phyloP scores from a whole-genome alignment of 2,888 invertebrate genomes.

The Penaeus monodon region DNA sequence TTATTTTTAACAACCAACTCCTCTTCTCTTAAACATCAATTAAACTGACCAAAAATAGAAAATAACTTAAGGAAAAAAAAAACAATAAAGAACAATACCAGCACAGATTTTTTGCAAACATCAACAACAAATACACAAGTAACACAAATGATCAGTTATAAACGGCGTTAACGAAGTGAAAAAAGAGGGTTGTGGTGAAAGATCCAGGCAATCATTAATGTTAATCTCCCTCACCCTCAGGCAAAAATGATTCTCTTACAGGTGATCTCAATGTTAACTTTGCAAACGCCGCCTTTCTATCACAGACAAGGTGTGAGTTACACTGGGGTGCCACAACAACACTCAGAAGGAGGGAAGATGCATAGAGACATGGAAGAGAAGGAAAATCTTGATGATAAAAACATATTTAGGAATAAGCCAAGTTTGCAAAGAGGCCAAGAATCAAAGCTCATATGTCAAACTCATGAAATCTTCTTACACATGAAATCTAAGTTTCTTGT shows the following conservation, averaged over 20 bases:
- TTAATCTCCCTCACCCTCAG: too few relatives aligned
- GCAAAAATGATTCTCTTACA: conserved; percentile 4
- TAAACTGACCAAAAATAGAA: conserved; percentile 17
- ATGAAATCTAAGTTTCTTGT: not conserved
- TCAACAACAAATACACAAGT: conserved; percentile 31
- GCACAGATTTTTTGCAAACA: conserved; percentile 18
- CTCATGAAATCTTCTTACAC: not conserved
- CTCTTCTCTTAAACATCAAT: conserved; percentile 23
- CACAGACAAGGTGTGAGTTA: conserved; percentile 39
- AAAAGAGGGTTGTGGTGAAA: not conserved
- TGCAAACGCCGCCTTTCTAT: conserved; percentile 43
- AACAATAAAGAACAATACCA: conserved; percentile 36
- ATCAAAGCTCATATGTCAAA: not conserved
- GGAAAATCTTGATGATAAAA: conserved; percentile 33
- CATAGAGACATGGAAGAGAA: conserved; percentile 32
- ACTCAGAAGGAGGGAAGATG: conserved; percentile 24
- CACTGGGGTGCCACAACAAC: conserved; percentile 46
- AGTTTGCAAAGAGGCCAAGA: conserved; percentile 20
- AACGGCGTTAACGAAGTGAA: conserved; percentile 51
- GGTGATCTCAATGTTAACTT: conserved; percentile 35
- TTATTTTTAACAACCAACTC: conserved; percentile 1
- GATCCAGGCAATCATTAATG: too few relatives aligned
- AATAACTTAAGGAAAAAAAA: conserved; percentile 23
- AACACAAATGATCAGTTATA: conserved; percentile 27
- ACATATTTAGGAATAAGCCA: conserved; percentile 43